Conservation (phyloP, 2,113 vertebrate species). For the Corapipo altera region DNA sequence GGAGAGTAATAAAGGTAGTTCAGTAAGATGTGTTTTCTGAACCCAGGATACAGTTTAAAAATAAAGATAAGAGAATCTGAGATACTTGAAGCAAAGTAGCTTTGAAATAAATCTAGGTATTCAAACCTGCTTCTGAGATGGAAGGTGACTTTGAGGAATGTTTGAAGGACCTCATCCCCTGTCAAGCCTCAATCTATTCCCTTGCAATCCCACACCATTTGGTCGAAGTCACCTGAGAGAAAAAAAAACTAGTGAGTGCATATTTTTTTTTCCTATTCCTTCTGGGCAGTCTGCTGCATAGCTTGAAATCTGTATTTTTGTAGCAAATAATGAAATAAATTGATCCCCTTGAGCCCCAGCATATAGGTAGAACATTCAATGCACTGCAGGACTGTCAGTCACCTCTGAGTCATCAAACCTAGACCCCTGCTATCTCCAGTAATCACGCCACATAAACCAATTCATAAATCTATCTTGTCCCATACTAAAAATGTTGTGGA, state of each 20-base stretch:
- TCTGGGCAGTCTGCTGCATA: not conserved
- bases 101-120: not conserved
- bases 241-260: not conserved
- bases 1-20: not conserved
- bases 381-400: not conserved
- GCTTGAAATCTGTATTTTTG: not conserved
- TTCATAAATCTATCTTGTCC: conserved; percentile 13
- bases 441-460: not conserved
- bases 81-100: not conserved
- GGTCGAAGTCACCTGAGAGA: not conserved
- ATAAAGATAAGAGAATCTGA: not conserved
- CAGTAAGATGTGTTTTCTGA: not conserved
- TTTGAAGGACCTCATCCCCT: not conserved
- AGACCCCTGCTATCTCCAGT: conserved; percentile 15
- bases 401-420: not conserved
- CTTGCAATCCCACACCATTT: not conserved
- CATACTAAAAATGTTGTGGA: not conserved
- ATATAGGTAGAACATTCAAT: not conserved
- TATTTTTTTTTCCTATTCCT: not conserved
- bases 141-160: not conserved
- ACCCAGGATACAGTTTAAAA: not conserved
- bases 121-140: not conserved
- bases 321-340: not conserved
- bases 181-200: not conserved
- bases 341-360: not conserved